Evolutionary conservation across 2,888 invertebrate genomes (phyloP), one percentile per base, ranked within the genome.

Genomic region (Ethmia dodecea): DNA sequence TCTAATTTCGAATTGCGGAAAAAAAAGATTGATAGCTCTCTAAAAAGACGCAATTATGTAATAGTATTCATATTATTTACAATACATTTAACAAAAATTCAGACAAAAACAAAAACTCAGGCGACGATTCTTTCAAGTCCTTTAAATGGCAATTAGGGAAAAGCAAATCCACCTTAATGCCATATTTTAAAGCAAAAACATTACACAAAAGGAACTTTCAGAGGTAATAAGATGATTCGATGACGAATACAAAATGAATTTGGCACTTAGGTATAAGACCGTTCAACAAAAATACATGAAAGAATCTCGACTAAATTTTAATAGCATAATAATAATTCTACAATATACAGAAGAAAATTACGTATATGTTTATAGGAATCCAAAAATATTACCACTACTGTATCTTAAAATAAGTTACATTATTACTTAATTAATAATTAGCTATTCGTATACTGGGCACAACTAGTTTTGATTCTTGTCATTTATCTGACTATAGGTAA

Each of bases 391-490:
- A 86, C 65, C 53, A 60, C 83, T 83, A 86, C 72, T 79, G 79
- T 81, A 74, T 80, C 86, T 86, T 84, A 86, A 69, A 77, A 84
- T 84, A 84, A 84, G 81, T 83, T 81, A 83, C 63, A 70, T 67
- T 72, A 78, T 69, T 69, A 70, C 73, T 76, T 77, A 61, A 65
- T 76, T 77, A 78, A 68, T 37, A 38, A 24, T 74, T 75, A 79
- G 64, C 81, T 86, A 86, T 79, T 86, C 86, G 86, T 86, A 86
- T 86, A 86, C 86, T 83, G 84, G 86, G 84, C 86, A 86, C 86
- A 86, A 86, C 86, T 86, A 86, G 86, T 83, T 79, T 76, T 83
- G 83, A 83, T 84, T 83, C 71, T 68, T 81, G 81, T 83, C 81
- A 84, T 83, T 81, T 66, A 76, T 63, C 74, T 84, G 83, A 84